phyloP scores from a whole-genome alignment of 2,888 invertebrate species.

The Gymnoscelis rufifasciata region DNA sequence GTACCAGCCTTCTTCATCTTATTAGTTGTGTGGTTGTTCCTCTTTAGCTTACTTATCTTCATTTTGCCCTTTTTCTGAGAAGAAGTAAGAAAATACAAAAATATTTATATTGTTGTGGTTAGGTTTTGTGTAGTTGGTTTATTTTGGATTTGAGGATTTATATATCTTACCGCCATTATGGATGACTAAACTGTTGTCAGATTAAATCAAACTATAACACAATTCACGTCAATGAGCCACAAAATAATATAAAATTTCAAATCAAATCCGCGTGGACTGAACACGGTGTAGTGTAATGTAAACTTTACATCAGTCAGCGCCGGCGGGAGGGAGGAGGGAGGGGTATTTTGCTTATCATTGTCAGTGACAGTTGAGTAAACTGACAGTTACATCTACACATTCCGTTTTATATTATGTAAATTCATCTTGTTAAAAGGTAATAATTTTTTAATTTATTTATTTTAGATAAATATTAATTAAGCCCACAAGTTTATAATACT shows the following conservation, averaged over 20 bases:
- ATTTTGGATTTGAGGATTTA: background rate
- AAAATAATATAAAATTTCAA: conserved; percentile 5
- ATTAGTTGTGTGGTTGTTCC: conserved; percentile 78
- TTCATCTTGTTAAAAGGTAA: too few relatives aligned
- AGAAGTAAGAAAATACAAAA: conserved; percentile 12
- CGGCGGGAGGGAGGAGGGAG: too few relatives aligned
- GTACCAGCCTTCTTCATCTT: conserved; percentile 78
- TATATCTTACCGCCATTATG: conserved; percentile 60
- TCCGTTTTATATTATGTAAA: too few relatives aligned
- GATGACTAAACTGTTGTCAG: background rate
- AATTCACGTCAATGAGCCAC: too few relatives aligned
- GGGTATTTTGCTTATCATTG: too few relatives aligned
- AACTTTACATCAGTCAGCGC: background rate
- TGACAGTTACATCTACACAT: too few relatives aligned
- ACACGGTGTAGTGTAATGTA: background rate
- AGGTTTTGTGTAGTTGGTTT: conserved; percentile 9
- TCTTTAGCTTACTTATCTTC: conserved; percentile 77
- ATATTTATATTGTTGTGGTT: conserved; percentile 16
- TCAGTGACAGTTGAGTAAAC: too few relatives aligned
- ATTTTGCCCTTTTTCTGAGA: conserved; percentile 74
- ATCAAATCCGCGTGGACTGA: conserved; percentile 43
- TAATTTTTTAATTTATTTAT: too few relatives aligned
- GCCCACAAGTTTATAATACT: too few relatives aligned
- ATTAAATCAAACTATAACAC: too few relatives aligned
- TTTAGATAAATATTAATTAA: too few relatives aligned